Evolutionary conservation across 2,113 vertebrate genomes (phyloP).

Genomic region (Litocranius walleri): DNA sequence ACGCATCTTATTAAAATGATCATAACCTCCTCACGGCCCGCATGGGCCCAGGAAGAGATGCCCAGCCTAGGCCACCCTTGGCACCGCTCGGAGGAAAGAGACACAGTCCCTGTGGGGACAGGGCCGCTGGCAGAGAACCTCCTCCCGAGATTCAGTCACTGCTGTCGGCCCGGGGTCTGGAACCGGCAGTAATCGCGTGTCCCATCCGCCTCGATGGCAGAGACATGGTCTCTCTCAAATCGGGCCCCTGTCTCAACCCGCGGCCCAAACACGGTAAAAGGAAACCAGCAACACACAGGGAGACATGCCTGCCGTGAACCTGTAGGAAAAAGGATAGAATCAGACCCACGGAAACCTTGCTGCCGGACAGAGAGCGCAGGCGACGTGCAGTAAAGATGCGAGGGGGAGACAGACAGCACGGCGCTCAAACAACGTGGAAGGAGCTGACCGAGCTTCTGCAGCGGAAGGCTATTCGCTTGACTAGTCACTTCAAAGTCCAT

Average conservation of each 20-base stretch:
- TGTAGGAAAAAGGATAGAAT: neutral
- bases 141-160: neutral
- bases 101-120: neutral
- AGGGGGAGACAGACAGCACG: too few relatives aligned
- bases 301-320: too few relatives aligned
- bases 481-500: neutral
- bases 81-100: neutral
- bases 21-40: neutral
- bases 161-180: neutral
- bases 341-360: neutral
- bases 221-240: neutral
- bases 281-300: neutral
- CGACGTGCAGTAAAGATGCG: accelerated
- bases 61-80: neutral
- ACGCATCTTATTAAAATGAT: neutral
- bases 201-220: neutral
- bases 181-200: neutral
- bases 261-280: neutral
- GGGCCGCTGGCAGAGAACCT: neutral
- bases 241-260: neutral
- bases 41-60: neutral
- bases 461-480: accelerated
- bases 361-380: neutral
- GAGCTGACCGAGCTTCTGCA: accelerated
- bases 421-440: neutral